Base-by-base conservation (phyloP, 2,797 vertebrate genomes). In the Cuniculus paca region DNA sequence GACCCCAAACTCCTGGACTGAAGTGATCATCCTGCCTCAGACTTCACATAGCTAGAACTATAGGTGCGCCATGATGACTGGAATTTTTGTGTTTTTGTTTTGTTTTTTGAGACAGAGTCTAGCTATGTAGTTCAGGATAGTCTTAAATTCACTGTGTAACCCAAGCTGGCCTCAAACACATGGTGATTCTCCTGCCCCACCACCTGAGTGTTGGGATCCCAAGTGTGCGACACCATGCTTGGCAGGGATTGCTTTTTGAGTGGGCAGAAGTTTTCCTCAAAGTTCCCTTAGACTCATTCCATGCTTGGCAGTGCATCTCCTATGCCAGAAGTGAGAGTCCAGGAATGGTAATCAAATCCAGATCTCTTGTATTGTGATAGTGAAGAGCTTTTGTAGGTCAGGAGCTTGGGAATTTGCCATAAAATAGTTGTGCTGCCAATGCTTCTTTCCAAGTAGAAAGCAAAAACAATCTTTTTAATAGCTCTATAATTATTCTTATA, bases 361-460 rank as follows among this genome's bases (percentile, higher is more conserved):
- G 77, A 0, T 89, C 96, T 96, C 68, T 79, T 77, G 39, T 93
- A 75, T 96, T 88, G 8, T 92, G 82, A 56, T 85, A 74, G 81
- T 77, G 39, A 95, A 94, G 92, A 96, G 45, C 63, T 93, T 94
- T 97, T 95, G 60, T 86, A 86, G 90, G 85, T 96, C 95, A 97
- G 60, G 61, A 85, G 42, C 81, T 97, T 96, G 94, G 68, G 45
- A 96, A 91, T 88, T 93, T 88, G 61, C 90, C 84, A 94, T 91
- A 85, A 89, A 85, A 90, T 78, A 93, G 91, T 96, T 85, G 52
- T 56, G 54, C 52, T 54, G 52, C 52, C 52, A 54, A 54, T 54
- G 52, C 52, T 14, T 54, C 52, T 54, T 54, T 54, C 52, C 52
- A 54, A 54, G 52, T 54, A 54, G 52, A 19, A 54, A 4, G 17